A percentile compares a stretch with the other conserved stretches of the same genome.
Evolutionary conservation across 1,140 invertebrate species (phyloP).

Genomic region (Euwallacea fornicatus): DNA sequence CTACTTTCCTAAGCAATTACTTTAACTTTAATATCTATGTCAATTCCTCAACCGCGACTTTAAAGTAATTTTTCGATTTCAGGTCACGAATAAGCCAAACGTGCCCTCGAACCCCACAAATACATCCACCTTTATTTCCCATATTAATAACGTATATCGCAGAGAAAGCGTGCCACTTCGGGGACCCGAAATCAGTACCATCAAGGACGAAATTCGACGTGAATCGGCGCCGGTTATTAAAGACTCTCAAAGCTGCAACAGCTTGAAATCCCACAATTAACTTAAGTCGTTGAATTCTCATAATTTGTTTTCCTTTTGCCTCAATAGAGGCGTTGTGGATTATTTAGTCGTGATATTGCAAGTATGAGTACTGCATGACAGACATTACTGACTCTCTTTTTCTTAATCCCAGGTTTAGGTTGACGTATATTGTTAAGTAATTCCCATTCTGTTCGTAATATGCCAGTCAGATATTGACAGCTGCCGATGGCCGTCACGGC

Average conservation of each 20-base stretch:
- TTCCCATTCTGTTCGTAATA: too few relatives aligned
- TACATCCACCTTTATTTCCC: constrained; percentile 51
- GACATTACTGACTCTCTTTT: too few relatives aligned
- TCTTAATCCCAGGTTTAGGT: too few relatives aligned
- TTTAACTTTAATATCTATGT: neutral
- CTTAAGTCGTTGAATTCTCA: too few relatives aligned
- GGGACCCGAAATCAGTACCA: constrained; percentile 32
- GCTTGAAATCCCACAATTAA: constrained; percentile 50
- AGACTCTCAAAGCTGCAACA: constrained; percentile 53
- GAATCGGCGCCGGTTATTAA: constrained; percentile 49
- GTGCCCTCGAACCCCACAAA: constrained; percentile 38
- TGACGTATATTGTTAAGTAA: too few relatives aligned
- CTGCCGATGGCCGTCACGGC: too few relatives aligned
- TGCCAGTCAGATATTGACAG: too few relatives aligned
- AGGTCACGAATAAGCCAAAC: constrained; percentile 48
- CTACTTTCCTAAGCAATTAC: neutral
- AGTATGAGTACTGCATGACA: too few relatives aligned
- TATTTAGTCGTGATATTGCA: too few relatives aligned
- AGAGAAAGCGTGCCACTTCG: constrained; percentile 49
- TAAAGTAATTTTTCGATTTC: neutral
- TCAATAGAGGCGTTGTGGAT: too few relatives aligned
- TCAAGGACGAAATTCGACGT: constrained; percentile 41
- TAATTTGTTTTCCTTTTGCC: too few relatives aligned
- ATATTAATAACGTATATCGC: constrained; percentile 46
- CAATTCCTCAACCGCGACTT: neutral